Conservation (phyloP, 2,113 vertebrate genomes). For the Pteronura brasiliensis region DNA sequence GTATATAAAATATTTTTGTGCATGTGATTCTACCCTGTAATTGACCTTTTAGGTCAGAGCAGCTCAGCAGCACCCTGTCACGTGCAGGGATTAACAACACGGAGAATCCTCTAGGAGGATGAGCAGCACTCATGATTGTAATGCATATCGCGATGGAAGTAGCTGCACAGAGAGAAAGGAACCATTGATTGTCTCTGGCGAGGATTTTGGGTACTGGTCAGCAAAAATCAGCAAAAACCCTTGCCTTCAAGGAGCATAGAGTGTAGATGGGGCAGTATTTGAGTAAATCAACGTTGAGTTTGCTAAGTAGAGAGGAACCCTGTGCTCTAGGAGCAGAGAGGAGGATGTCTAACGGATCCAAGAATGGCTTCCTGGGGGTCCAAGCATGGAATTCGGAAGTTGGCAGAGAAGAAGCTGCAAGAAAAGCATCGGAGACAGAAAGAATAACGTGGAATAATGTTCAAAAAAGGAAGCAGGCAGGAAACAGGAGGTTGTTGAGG, state of each 20-base stretch:
- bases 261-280: not conserved
- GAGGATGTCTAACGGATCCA: not conserved
- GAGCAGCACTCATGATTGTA: too few species aligned
- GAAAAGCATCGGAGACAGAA: not conserved
- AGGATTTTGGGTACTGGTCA: not conserved
- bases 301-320: not conserved
- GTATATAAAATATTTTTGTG: not conserved
- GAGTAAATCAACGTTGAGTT: not conserved
- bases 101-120: not conserved
- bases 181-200: not conserved
- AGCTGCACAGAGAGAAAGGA: not conserved
- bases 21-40: not conserved
- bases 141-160: accelerated
- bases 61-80: not conserved
- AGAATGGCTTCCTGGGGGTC: not conserved
- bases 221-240: not conserved
- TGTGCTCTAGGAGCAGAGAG: not conserved
- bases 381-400: not conserved
- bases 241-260: not conserved
- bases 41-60: not conserved
- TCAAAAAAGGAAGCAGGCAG: not conserved
- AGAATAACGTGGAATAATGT: not conserved
- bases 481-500: not conserved
- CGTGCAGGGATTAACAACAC: not conserved
- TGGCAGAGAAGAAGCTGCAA: not conserved